These are phyloP conservation scores for Craniophora ligustri DNA, from an alignment of 2,888 invertebrate species.

Conservation along the genomic window DNA sequence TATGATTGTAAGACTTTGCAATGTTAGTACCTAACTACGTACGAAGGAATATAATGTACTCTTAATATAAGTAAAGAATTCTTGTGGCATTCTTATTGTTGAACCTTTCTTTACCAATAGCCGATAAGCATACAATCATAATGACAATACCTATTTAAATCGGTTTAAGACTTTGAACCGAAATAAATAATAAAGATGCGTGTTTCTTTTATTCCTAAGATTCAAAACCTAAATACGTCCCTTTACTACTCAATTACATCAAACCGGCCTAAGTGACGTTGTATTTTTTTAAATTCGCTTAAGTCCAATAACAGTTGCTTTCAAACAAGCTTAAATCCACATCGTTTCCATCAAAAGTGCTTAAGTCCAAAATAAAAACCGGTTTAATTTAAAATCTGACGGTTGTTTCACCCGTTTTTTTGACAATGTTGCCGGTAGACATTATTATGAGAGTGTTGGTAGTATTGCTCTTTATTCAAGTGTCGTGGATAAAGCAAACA, in stretches of 20 bases:
- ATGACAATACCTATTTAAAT: no score
- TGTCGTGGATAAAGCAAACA: neutral
- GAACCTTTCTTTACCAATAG: no score
- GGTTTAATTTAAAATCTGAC: slow-evolving; percentile 26
- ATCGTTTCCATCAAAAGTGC: slow-evolving; percentile 18
- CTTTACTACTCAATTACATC: slow-evolving; percentile 24
- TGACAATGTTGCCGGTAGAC: slow-evolving; percentile 26
- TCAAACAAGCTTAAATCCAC: slow-evolving; percentile 27
- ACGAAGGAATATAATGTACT: no score
- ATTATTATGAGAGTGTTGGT: slow-evolving; percentile 21
- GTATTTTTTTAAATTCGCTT: slow-evolving; percentile 22
- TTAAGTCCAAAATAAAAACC: slow-evolving; percentile 29
- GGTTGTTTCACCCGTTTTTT: slow-evolving; percentile 30
- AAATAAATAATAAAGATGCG: slow-evolving; percentile 19
- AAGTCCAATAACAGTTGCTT: slow-evolving; percentile 20
- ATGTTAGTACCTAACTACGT: no score
- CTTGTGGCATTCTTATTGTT: no score
- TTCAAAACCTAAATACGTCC: slow-evolving; percentile 23
- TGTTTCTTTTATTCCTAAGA: slow-evolving; percentile 19
- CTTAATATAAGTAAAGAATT: no score
- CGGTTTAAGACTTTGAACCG: slow-evolving; percentile 12
- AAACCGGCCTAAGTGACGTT: slow-evolving; percentile 22
- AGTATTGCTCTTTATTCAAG: slow-evolving; percentile 25
- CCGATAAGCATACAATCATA: no score
- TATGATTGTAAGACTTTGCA: no score